These are phyloP conservation scores for Vicugna pacos DNA, from an alignment of 2,113 vertebrate species.

Conservation along the genomic window DNA sequence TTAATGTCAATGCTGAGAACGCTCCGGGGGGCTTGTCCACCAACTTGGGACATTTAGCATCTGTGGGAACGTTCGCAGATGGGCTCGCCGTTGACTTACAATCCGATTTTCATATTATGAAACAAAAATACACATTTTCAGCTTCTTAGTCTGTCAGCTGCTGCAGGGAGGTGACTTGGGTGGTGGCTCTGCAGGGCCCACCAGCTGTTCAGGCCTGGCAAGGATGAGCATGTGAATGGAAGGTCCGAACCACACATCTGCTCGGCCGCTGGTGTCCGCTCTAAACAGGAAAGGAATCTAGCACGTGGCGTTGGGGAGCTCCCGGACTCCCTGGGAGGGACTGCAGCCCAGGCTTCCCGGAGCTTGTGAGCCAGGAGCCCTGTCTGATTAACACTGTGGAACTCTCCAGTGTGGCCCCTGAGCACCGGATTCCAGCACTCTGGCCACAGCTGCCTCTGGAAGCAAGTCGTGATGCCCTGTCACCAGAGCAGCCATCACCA, in stretches of 20 bases:
- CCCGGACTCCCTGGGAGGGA: not conserved
- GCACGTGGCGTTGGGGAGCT: not conserved
- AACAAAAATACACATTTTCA: conserved; percentile 57
- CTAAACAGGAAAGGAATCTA: not conserved
- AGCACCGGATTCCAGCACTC: too few species aligned
- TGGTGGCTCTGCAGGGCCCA: not conserved
- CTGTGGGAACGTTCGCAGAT: conserved; percentile 56
- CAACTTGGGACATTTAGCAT: conserved; percentile 47
- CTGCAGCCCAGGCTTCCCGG: not conserved
- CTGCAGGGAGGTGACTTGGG: not conserved
- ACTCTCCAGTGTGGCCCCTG: not conserved
- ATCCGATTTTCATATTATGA: conserved; percentile 51
- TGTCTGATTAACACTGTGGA: not conserved
- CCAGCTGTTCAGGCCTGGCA: not conserved
- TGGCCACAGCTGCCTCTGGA: not conserved
- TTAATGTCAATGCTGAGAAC: not conserved
- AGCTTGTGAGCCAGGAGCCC: not conserved
- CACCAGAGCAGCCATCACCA: too few species aligned
- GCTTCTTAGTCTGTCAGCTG: conserved; percentile 29
- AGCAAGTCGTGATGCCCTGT: accelerated
- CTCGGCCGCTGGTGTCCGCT: not conserved
- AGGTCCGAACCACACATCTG: accelerated
- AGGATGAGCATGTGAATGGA: accelerated
- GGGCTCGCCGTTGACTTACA: conserved; percentile 58
- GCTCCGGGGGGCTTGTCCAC: conserved; percentile 56